Evolutionary conservation across 2,888 invertebrate genomes (phyloP).

Genomic region (Barypeithes pellucidus): DNA sequence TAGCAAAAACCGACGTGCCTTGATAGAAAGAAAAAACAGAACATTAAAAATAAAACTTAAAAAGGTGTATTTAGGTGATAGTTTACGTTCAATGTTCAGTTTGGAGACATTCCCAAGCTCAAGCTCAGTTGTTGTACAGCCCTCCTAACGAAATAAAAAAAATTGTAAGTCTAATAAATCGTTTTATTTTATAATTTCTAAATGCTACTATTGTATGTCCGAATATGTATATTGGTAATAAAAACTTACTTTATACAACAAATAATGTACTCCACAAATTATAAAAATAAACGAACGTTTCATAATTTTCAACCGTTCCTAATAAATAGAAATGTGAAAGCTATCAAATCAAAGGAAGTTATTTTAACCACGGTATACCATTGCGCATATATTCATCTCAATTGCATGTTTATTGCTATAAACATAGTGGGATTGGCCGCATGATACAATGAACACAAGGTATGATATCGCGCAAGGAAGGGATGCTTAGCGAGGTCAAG

Average conservation of each 20-base stretch:
- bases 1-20: constrained; percentile 42
- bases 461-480: too few relatives aligned
- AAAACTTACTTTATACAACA: constrained; percentile 30
- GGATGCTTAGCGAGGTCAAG: too few relatives aligned
- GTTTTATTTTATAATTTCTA: constrained; percentile 23
- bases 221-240: constrained; percentile 12
- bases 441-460: too few relatives aligned
- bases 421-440: too few relatives aligned
- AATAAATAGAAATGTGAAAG: too few relatives aligned
- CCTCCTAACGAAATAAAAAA: constrained; percentile 37
- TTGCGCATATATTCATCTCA: too few relatives aligned
- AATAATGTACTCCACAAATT: constrained; percentile 23
- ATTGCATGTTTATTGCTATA: too few relatives aligned
- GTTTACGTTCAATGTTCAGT: constrained; percentile 25
- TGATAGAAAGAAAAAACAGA: constrained; percentile 26
- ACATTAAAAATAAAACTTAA: constrained; percentile 17
- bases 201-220: constrained; percentile 16
- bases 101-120: constrained; percentile 47
- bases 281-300: constrained; percentile 11
- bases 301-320: neutral
- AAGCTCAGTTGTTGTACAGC: constrained; percentile 48
- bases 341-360: too few relatives aligned
- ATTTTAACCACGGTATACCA: too few relatives aligned
- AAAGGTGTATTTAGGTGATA: constrained; percentile 25
- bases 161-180: constrained; percentile 20